Conservation (phyloP, 2,113 vertebrate species). For the Chaenogobius annularis region DNA sequence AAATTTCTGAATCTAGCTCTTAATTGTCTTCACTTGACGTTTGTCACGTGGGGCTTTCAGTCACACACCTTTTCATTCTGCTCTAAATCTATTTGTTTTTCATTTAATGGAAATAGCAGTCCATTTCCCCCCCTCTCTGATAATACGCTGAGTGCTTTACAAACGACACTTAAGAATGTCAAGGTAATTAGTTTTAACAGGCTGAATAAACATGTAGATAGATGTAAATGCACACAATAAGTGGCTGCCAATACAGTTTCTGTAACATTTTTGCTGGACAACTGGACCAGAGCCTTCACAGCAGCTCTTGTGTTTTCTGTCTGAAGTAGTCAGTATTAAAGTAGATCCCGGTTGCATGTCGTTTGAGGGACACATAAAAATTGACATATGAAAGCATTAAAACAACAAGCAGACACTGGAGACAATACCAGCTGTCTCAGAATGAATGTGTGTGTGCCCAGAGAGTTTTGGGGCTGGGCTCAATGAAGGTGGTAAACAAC, state of each 20-base stretch:
- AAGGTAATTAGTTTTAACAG: slow-evolving; percentile 12
- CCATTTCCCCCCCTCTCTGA: neutral
- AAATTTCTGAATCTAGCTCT: slow-evolving; percentile 31
- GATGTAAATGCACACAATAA: slow-evolving; percentile 5
- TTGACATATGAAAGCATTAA: slow-evolving; percentile 27
- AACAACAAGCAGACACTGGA: slow-evolving; percentile 48
- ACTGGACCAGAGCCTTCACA: no score
- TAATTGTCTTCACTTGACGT: slow-evolving; percentile 31
- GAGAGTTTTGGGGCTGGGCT: slow-evolving; percentile 27
- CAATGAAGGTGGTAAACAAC: slow-evolving; percentile 30
- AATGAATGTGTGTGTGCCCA: slow-evolving; percentile 34
- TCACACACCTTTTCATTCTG: slow-evolving; percentile 5
- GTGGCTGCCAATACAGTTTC: neutral
- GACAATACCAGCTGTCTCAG: slow-evolving; percentile 49
- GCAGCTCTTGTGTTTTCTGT: no score
- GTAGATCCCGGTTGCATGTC: neutral
- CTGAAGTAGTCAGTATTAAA: no score
- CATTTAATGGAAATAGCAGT: slow-evolving; percentile 21
- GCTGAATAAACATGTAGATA: slow-evolving; percentile 2
- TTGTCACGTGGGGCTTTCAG: slow-evolving; percentile 19
- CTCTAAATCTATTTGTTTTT: slow-evolving; percentile 10
- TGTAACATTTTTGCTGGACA: neutral
- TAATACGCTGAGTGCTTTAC: slow-evolving; percentile 5
- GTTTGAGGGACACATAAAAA: slow-evolving; percentile 28
- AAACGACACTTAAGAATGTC: slow-evolving; percentile 19